Percentiles rank a stretch among this genome's conserved stretches.
These are phyloP conservation scores for Drosophila diplacantha DNA, from an alignment of 2,888 invertebrate genomes.

Conservation along the genomic window DNA sequence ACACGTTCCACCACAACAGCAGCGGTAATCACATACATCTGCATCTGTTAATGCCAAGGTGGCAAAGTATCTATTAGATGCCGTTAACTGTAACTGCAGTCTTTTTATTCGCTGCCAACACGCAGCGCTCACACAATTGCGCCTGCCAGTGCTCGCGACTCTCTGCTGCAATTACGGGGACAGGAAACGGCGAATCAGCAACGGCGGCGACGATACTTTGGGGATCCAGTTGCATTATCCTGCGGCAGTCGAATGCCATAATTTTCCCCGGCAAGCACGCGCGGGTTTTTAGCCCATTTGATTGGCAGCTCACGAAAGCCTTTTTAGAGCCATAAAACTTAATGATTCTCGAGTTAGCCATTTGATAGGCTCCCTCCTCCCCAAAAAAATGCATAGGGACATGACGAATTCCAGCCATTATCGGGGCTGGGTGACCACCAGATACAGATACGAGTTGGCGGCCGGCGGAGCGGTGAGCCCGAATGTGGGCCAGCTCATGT, in stretches of 20 bases:
- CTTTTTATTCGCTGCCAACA: conserved; percentile 61
- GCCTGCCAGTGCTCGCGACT: background rate
- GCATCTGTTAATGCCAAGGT: conserved; percentile 61
- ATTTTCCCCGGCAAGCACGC: conserved; percentile 23
- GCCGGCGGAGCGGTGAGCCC: conserved; percentile 32
- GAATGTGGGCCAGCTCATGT: conserved; percentile 36
- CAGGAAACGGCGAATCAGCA: conserved; percentile 69
- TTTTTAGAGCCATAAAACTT: conserved; percentile 58
- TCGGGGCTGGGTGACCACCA: conserved; percentile 6
- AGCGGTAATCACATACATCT: conserved; percentile 18
- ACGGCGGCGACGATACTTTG: conserved; percentile 30
- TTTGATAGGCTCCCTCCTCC: conserved; percentile 42
- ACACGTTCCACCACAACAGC: conserved; percentile 14
- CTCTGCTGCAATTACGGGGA: conserved; percentile 49
- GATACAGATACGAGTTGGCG: conserved; percentile 25
- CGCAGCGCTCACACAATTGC: conserved; percentile 50
- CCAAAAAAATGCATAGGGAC: conserved; percentile 18
- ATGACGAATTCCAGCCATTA: conserved; percentile 44
- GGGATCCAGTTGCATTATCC: conserved; percentile 57
- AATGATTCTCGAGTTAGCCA: conserved; percentile 64
- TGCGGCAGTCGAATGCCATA: conserved; percentile 47
- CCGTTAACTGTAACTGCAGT: conserved; percentile 68
- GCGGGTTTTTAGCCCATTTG: background rate
- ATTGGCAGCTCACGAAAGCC: conserved; percentile 7
- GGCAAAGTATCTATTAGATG: conserved; percentile 73